A percentile compares a stretch with the other conserved stretches of the same genome.
These are phyloP conservation scores for Steinernema scapterisci DNA, from an alignment of 2,888 invertebrate genomes.

Conservation along the genomic window DNA sequence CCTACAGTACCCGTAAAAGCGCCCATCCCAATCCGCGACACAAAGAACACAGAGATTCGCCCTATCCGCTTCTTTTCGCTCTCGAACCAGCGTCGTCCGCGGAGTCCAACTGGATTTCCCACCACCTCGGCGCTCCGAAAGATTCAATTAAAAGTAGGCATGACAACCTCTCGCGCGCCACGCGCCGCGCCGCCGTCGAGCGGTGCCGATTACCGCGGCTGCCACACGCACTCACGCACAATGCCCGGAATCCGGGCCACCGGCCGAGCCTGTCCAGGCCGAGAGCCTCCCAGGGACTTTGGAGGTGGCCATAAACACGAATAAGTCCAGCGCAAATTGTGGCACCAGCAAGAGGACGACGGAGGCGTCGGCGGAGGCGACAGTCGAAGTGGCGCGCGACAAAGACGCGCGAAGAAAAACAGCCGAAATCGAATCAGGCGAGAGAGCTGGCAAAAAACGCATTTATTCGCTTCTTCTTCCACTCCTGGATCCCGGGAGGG, in stretches of 20 bases:
- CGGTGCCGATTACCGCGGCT: conserved; percentile 16
- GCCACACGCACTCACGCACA: background rate
- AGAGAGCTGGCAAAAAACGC: background rate
- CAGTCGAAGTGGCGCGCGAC: conserved; percentile 16
- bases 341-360: background rate
- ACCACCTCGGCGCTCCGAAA: background rate
- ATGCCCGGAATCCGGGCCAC: background rate
- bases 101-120: background rate
- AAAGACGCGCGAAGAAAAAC: conserved; percentile 26
- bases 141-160: conserved; percentile 31
- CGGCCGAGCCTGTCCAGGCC: background rate
- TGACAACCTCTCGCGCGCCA: background rate
- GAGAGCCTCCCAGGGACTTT: background rate
- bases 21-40: background rate
- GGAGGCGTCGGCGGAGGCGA: background rate
- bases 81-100: background rate
- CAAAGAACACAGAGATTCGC: background rate
- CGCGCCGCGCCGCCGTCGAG: background rate
- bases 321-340: background rate
- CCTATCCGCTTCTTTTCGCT: background rate
- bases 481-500: background rate
- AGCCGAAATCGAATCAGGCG: conserved; percentile 31
- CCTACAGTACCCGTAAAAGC: no score
- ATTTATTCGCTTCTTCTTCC: conserved; percentile 15
- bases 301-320: background rate